Conservation (phyloP, 2,797 vertebrate genomes). For the Ambastaia sidthimunki region DNA sequence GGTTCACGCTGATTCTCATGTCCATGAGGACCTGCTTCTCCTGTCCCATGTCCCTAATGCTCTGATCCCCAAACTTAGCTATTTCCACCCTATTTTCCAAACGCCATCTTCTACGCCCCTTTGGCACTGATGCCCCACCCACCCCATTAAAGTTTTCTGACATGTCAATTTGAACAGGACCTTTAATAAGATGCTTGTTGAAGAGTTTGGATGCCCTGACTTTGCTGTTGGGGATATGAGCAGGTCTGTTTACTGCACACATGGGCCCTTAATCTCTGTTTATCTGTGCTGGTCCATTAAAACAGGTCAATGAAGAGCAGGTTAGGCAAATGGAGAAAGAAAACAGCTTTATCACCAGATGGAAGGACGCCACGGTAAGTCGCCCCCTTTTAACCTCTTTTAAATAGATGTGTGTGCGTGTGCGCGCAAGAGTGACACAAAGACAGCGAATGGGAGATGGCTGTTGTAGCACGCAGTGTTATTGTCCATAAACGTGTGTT, state of each 20-base stretch:
- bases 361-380: conserved; percentile 94
- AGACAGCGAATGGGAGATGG: not conserved
- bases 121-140: not conserved
- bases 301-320: conserved; percentile 92
- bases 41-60: not conserved
- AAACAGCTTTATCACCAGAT: conserved; percentile 93
- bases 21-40: no score
- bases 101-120: not conserved
- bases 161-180: not conserved
- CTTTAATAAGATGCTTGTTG: conserved; percentile 8
- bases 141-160: not conserved
- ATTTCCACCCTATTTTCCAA: not conserved
- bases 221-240: conserved; percentile 42
- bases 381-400: conserved; percentile 52
- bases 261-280: conserved; percentile 40
- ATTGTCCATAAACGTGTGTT: conserved; percentile 36
- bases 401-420: conserved; percentile 32
- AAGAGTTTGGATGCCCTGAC: conserved; percentile 1
- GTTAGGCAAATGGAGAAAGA: conserved; percentile 96
- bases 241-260: conserved; percentile 42
- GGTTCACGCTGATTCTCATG: not conserved
- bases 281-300: conserved; percentile 53
- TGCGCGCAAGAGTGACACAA: not conserved
- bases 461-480: not conserved
- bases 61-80: not conserved